These are phyloP conservation scores for Cataglyphis cursor DNA, from an alignment of 2,888 invertebrate species.

Conservation along the genomic window DNA sequence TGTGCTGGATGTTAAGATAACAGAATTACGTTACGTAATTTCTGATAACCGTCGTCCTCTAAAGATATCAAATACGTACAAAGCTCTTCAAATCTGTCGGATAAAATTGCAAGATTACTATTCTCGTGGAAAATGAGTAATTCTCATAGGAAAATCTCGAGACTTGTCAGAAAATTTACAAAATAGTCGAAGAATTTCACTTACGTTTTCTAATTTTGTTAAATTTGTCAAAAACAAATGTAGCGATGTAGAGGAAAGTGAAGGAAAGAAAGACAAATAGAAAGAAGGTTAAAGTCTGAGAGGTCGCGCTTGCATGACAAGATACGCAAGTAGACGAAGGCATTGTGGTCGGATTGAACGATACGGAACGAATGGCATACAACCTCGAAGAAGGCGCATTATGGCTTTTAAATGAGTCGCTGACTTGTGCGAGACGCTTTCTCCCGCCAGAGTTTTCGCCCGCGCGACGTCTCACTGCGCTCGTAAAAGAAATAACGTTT, in stretches of 20 bases:
- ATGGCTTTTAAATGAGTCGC: conserved; percentile 75
- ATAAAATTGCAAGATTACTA: conserved; percentile 22
- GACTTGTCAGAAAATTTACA: conserved; percentile 21
- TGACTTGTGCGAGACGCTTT: conserved; percentile 16
- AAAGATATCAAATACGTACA: neutral
- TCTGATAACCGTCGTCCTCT: neutral
- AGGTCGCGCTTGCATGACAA: neutral
- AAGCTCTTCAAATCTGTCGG: conserved; percentile 2
- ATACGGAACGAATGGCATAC: neutral
- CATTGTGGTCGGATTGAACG: conserved; percentile 22
- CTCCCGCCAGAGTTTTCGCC: conserved; percentile 36
- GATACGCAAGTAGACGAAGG: neutral
- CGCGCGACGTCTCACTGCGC: conserved; percentile 43
- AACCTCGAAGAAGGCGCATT: conserved; percentile 48
- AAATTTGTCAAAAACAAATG: neutral
- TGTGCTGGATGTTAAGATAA: neutral
- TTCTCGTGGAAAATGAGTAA: conserved; percentile 14
- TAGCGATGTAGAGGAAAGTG: neutral
- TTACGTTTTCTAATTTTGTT: neutral
- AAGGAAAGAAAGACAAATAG: neutral
- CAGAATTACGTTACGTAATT: conserved; percentile 5
- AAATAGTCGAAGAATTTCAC: conserved; percentile 1
- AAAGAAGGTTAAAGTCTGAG: conserved; percentile 10
- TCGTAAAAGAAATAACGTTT: conserved; percentile 66
- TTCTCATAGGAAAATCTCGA: conserved; percentile 5